Conservation (phyloP, 2,888 invertebrate genomes). For the Micropterix aruncella region DNA sequence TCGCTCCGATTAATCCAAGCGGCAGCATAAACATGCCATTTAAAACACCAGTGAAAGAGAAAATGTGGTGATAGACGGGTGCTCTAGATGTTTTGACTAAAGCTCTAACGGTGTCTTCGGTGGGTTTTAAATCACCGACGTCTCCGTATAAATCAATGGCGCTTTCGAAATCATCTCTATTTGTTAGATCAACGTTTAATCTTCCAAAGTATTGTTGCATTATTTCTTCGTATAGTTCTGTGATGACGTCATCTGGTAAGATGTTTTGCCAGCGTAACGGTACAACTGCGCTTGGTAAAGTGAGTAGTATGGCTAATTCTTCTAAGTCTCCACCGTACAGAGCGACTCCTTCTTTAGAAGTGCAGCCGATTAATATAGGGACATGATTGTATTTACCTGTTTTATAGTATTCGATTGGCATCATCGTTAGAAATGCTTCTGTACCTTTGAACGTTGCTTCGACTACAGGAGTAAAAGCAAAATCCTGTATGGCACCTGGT, state of each 20-base stretch:
- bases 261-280: background rate
- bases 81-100: background rate
- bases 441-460: background rate
- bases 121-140: background rate
- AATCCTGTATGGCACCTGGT: background rate
- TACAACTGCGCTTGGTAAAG: background rate
- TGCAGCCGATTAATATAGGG: background rate
- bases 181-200: background rate
- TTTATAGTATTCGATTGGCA: background rate
- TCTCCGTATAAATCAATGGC: background rate
- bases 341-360: no score
- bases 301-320: no score
- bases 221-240: background rate
- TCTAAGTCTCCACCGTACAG: no score
- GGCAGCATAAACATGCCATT: background rate
- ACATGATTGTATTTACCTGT: background rate
- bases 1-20: background rate
- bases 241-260: background rate
- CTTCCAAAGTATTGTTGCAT: background rate
- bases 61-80: background rate
- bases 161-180: background rate
- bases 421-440: background rate
- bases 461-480: background rate
- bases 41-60: background rate
- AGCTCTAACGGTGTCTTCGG: background rate